A percentile compares a stretch with the other conserved stretches of the same genome.
These are phyloP conservation scores for Deroplatys truncata DNA, from an alignment of 2,888 invertebrate species.

Conservation along the genomic window DNA sequence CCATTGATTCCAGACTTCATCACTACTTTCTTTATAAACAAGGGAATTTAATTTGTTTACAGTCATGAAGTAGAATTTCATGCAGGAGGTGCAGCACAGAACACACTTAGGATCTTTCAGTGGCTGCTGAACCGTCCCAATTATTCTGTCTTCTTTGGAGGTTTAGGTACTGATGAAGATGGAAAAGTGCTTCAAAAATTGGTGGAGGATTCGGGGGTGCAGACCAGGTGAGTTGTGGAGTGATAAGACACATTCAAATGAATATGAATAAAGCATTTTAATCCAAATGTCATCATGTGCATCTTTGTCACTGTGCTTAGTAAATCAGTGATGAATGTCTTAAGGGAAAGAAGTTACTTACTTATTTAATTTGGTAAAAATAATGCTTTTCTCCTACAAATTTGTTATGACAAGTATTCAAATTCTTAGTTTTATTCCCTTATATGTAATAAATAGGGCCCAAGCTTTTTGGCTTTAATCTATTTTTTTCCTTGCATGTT, in stretches of 20 bases:
- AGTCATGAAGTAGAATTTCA: slow-evolving; percentile 37
- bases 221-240: slow-evolving; percentile 40
- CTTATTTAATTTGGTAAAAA: too few species aligned
- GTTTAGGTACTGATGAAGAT: slow-evolving; percentile 49
- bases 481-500: too few species aligned
- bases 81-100: slow-evolving; percentile 50
- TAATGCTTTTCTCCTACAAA: too few species aligned
- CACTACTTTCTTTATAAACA: too few species aligned
- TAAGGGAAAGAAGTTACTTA: too few species aligned
- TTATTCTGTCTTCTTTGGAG: slow-evolving; percentile 47
- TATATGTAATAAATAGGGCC: too few species aligned
- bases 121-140: slow-evolving; percentile 41
- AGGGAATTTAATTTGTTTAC: slow-evolving; percentile 23
- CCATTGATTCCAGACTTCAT: too few species aligned
- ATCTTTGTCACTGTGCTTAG: not conserved
- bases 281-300: not conserved
- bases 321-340: too few species aligned
- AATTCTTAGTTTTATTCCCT: too few species aligned
- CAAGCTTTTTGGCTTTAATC: too few species aligned
- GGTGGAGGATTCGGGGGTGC: slow-evolving; percentile 44
- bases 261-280: not conserved
- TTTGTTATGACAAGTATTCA: too few species aligned
- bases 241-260: not conserved
- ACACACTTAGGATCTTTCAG: slow-evolving; percentile 48
- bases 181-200: slow-evolving; percentile 44